Conservation (phyloP, 2,888 invertebrate species). For the Nasonovia ribisnigri region DNA sequence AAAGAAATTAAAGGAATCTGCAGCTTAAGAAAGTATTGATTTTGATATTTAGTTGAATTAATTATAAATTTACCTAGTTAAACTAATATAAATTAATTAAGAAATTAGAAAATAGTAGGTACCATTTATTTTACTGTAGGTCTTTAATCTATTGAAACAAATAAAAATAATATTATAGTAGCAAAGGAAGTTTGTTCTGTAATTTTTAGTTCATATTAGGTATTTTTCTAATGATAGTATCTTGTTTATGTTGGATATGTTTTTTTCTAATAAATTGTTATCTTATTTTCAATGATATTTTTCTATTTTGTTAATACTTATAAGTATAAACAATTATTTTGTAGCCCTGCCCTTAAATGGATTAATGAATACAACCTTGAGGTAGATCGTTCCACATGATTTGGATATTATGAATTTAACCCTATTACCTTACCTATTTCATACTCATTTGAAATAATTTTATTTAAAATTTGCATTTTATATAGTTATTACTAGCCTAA, state of each 20-base stretch:
- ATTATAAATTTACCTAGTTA: no score
- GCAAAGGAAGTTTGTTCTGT: background rate
- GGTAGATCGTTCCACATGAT: background rate
- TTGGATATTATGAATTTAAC: background rate
- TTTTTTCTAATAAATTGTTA: background rate
- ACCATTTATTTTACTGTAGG: background rate
- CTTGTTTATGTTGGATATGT: background rate
- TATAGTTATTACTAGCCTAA: background rate
- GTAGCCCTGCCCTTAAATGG: background rate
- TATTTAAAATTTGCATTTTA: background rate
- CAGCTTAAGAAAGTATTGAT: no score
- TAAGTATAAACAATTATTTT: background rate
- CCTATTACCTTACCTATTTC: background rate
- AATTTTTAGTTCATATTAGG: background rate
- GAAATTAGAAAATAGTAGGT: background rate
- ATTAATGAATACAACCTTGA: constrained; percentile 51
- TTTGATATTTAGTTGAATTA: no score
- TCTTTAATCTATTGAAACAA: background rate
- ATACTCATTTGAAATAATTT: background rate
- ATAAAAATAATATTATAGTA: background rate
- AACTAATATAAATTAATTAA: background rate
- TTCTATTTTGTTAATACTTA: background rate
- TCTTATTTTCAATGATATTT: background rate
- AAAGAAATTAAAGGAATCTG: no score
- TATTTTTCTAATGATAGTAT: background rate